Conservation (phyloP, 2,113 vertebrate species). For the Sphyrna mokarran region DNA sequence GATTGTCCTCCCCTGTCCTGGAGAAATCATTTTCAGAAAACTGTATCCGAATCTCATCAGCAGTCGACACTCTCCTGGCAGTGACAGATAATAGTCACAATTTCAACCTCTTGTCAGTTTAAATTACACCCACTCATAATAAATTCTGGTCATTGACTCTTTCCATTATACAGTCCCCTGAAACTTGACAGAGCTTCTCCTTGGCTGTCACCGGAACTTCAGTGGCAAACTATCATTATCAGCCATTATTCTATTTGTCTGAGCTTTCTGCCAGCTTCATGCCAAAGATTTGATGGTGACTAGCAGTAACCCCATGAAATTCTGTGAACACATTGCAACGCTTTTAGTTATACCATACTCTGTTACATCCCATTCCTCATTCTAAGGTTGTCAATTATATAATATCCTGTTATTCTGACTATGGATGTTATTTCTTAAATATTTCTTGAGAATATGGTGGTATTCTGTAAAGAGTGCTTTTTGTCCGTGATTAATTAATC, state of each 20-base stretch:
- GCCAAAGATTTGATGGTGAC: neutral
- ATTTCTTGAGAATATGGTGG: no score
- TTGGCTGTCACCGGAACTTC: neutral
- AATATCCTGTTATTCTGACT: neutral
- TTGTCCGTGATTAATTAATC: no score
- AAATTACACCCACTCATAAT: neutral
- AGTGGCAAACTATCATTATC: neutral
- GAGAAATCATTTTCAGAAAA: neutral
- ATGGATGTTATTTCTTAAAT: no score
- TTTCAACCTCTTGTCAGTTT: neutral
- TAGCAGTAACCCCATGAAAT: neutral
- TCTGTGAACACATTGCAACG: neutral
- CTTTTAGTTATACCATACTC: neutral
- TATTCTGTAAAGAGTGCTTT: no score
- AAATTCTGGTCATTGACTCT: neutral
- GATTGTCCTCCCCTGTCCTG: neutral
- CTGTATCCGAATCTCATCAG: neutral
- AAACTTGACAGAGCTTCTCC: neutral
- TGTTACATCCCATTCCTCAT: neutral
- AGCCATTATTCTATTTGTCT: neutral
- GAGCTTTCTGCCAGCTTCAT: neutral
- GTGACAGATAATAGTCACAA: slow-evolving; percentile 11
- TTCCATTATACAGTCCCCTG: neutral
- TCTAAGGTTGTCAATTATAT: neutral
- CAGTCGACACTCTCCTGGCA: neutral